Evolutionary conservation across 2,888 invertebrate species (phyloP), one percentile per base, ranked within the genome.

Genomic region (Alloplasta piceator): DNA sequence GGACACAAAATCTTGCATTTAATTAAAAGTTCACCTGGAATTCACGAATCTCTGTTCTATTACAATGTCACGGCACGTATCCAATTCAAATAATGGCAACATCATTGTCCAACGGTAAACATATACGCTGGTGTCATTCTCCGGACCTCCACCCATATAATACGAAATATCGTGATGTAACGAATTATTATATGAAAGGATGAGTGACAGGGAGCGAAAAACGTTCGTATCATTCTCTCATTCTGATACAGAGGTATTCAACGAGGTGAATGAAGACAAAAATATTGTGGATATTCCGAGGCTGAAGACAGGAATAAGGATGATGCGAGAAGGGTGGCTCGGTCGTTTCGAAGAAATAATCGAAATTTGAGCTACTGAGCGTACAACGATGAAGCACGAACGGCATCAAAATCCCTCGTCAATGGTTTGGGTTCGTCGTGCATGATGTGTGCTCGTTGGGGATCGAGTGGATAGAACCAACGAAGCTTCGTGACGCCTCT

Each of bases 401-500:
- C 64, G 41, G 70, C 64, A 26, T 26, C 26, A 74, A 75, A 78
- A 78, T 52, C 84, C 84, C 78, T 83, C 79, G 85, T 84, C 85
- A 84, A 41, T 72, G 56, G 52, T 52, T 48, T 43, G 26, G 67
- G 71, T 55, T 16, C 12, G 64, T 26, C 39, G 74, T 84, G 80
- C 80, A 76, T 58, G 26, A 14, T 26, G 58, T 78, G 74, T 66
- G 74, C 64, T 52, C 43, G 58, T 50, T 26, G 26, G 43, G 48
- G 71, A 72, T 61, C n/a, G 50, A 39, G 68, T 63, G 52, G 66
- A 60, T 73, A 52, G n/a, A 72, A 89, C 89, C 88, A 89, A 88
- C 86, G 89, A 86, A 88, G 79, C 81, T 77, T 81, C 84, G 84
- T 73, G 82, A 83, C 80, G 84, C 81, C 74, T 84, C 83, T 82